phyloP scores from a whole-genome alignment of 2,797 vertebrate genomes.

The Acipenser transmontanus region DNA sequence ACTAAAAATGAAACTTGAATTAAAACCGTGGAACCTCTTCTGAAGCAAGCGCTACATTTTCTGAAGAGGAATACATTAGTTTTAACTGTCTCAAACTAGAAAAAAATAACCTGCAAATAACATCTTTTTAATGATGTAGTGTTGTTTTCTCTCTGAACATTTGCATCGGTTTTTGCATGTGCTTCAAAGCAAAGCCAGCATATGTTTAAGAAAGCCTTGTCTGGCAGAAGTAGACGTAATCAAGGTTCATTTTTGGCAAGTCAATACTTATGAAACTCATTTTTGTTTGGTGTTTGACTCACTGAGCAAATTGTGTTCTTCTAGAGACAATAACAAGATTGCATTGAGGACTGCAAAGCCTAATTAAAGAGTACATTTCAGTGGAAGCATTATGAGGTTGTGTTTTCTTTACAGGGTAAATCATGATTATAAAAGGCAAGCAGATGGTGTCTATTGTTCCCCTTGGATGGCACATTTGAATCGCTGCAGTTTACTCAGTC shows the following conservation, averaged over 20 bases:
- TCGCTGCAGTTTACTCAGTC: slow-evolving; percentile 55
- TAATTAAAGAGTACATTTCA: slow-evolving; percentile 16
- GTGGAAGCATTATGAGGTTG: slow-evolving; percentile 33
- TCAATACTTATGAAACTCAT: slow-evolving; percentile 3
- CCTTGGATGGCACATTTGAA: slow-evolving; percentile 37
- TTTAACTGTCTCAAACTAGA: too few relatives aligned
- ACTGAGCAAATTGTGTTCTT: slow-evolving; percentile 2
- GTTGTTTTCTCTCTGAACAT: too few relatives aligned
- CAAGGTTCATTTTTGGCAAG: neutral
- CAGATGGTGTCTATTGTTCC: slow-evolving; percentile 57
- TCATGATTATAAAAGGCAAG: slow-evolving; percentile 44
- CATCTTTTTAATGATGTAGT: too few relatives aligned
- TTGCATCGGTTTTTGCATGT: too few relatives aligned
- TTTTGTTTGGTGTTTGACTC: slow-evolving; percentile 10
- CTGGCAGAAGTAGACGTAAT: neutral
- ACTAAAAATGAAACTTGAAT: too few relatives aligned
- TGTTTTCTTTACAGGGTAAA: slow-evolving; percentile 46
- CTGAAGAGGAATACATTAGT: too few relatives aligned
- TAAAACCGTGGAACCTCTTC: too few relatives aligned
- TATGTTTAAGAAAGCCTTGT: neutral
- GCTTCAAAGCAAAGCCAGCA: neutral
- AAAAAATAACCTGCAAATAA: too few relatives aligned
- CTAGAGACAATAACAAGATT: slow-evolving; percentile 10
- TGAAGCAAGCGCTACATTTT: too few relatives aligned
- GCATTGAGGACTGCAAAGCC: slow-evolving; percentile 9